Base-by-base conservation (phyloP, 2,113 vertebrate species). In the Alces alces region DNA sequence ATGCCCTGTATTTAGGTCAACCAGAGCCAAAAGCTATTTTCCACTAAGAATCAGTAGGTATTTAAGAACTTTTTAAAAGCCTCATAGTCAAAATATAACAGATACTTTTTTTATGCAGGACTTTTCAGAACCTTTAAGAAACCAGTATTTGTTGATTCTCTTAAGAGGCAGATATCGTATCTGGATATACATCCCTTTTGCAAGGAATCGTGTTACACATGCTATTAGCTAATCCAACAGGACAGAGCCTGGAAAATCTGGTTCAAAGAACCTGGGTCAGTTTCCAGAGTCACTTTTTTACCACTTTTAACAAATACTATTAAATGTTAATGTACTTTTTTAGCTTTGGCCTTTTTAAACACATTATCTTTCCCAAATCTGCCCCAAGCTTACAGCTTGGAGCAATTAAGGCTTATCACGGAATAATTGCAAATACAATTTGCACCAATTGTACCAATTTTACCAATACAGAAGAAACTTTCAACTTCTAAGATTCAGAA, bases 341-440 rank as follows among this genome's bases (percentile, higher is more conserved):
- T 28, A 85, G 36, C 83, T 94, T 96, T 89, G 85, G n/a, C 93
- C 50, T 60, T 95, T 70, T 64, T 95, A 70, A 97, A 30, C 52
- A 95, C 23, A 33, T 36, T 58, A 58, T 58, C 80, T 76, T 92
- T 78, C 57, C 87, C 43, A 64, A 73, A 94, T 79, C 66, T 83
- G 25, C 45, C 47, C 54, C 43, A 86, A 60, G 21, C 33, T 91
- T 89, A 52, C n/a, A 89, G 10, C 11, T 16, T 78, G 15, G 36
- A 55, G 1, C 33, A 28, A 94, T 83, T 91, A 92, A 76, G 33
- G 80, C 96, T 88, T 58, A 86, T 50, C 79, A 76, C 2, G 84
- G 11, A 85, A 97, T 58, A 96, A 55, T 17, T 60, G n/a, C 50
- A 83, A 78, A 91, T 60, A 23, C 55, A 96, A 88, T n/a, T n/a